These are phyloP conservation scores for Leptopterna dolabrata DNA, from an alignment of 2,888 invertebrate genomes.

Conservation along the genomic window DNA sequence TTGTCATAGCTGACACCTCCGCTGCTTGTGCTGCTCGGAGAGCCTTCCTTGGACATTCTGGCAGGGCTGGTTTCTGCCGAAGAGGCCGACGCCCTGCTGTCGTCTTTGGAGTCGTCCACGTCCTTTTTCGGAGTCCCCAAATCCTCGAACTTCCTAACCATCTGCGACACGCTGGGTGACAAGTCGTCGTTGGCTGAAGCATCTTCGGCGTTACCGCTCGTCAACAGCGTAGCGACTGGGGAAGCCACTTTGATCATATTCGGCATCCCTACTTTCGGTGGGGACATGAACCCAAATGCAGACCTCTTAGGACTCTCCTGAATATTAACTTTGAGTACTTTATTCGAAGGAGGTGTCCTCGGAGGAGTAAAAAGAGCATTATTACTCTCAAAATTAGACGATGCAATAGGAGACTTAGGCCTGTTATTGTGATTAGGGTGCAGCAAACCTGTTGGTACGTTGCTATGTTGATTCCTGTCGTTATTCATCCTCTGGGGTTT, in stretches of 20 bases:
- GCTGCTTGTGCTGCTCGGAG: constrained; percentile 67
- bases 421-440: constrained; percentile 60
- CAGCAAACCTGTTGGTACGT: constrained; percentile 56
- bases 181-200: constrained; percentile 63
- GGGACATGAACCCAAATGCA: constrained; percentile 54
- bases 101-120: constrained; percentile 64
- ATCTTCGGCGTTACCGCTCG: constrained; percentile 56
- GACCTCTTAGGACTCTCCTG: constrained; percentile 57
- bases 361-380: constrained; percentile 47
- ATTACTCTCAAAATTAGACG: background rate
- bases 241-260: constrained; percentile 61
- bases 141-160: constrained; percentile 63
- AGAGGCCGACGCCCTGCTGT: constrained; percentile 63
- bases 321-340: constrained; percentile 56
- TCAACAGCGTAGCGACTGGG: constrained; percentile 60
- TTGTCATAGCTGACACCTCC: constrained; percentile 72
- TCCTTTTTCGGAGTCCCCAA: constrained; percentile 64
- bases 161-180: constrained; percentile 63
- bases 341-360: constrained; percentile 33
- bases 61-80: constrained; percentile 64
- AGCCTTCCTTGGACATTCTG: constrained; percentile 67
- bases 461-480: constrained; percentile 57
- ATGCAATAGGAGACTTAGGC: constrained; percentile 34
- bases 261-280: constrained; percentile 58
- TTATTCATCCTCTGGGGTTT: constrained; percentile 55